These are phyloP conservation scores for Drosophila rhopaloa DNA, from an alignment of 1,140 invertebrate genomes.

Conservation along the genomic window DNA sequence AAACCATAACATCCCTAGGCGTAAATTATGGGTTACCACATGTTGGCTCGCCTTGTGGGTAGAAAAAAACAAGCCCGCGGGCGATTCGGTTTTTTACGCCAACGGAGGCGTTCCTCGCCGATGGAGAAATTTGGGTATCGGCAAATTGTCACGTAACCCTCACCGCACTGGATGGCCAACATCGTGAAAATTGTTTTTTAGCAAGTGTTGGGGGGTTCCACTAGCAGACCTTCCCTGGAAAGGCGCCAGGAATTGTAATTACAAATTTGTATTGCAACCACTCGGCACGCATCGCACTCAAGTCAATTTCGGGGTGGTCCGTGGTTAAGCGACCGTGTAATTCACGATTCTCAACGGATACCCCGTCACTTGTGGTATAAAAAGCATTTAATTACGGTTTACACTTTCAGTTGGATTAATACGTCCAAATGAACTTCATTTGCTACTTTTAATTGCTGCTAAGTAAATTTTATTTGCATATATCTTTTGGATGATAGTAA, in stretches of 20 bases:
- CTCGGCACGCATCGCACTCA: constrained; percentile 54
- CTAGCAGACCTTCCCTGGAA: constrained; percentile 17
- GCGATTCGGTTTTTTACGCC: constrained; percentile 66
- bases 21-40: constrained; percentile 81
- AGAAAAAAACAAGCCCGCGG: constrained; percentile 51
- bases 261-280: constrained; percentile 78
- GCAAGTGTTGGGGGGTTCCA: constrained; percentile 47
- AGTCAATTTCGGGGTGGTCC: constrained; percentile 64
- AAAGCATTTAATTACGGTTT: constrained; percentile 74
- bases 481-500: too few relatives aligned
- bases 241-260: constrained; percentile 70
- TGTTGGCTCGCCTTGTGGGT: constrained; percentile 67
- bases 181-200: constrained; percentile 65
- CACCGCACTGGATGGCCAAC: constrained; percentile 58
- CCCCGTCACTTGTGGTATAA: constrained; percentile 44
- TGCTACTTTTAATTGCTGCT: background rate
- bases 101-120: constrained; percentile 40
- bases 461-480: background rate
- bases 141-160: constrained; percentile 77
- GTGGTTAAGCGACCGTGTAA: constrained; percentile 80
- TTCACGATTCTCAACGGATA: constrained; percentile 70
- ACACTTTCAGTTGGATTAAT: constrained; percentile 54
- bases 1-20: constrained; percentile 76
- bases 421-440: constrained; percentile 2
- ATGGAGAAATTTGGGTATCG: constrained; percentile 74